phyloP scores from a whole-genome alignment of 2,113 vertebrate genomes.

The Tinamus guttatus region DNA sequence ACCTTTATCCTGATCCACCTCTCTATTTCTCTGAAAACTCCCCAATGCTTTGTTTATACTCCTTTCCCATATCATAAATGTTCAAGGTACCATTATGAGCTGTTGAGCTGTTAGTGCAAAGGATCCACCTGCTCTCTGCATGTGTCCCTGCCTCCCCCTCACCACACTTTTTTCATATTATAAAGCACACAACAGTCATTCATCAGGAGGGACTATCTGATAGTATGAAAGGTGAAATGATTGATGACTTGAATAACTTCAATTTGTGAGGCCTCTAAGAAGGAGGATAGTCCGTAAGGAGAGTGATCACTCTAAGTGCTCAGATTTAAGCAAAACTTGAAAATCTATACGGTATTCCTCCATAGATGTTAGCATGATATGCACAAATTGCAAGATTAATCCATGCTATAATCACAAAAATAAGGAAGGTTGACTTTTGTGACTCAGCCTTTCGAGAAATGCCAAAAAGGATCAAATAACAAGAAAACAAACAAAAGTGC shows the following conservation, averaged over 20 bases:
- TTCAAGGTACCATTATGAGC: not conserved
- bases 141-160: no score
- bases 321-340: no score
- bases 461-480: not conserved
- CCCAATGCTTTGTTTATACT: not conserved
- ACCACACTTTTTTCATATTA: not conserved
- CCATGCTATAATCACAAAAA: accelerated
- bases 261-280: not conserved
- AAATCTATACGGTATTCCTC: not conserved
- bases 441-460: not conserved
- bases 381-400: not conserved
- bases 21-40: not conserved
- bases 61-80: not conserved
- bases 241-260: not conserved
- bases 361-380: not conserved
- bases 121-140: not conserved
- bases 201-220: not conserved
- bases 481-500: no score
- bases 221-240: not conserved
- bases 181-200: not conserved
- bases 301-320: accelerated
- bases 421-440: not conserved
- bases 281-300: not conserved
- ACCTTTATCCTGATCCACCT: not conserved
- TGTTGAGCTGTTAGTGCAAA: not conserved